These are phyloP conservation scores for Mycteria americana DNA, from an alignment of 2,797 vertebrate species.

Conservation along the genomic window DNA sequence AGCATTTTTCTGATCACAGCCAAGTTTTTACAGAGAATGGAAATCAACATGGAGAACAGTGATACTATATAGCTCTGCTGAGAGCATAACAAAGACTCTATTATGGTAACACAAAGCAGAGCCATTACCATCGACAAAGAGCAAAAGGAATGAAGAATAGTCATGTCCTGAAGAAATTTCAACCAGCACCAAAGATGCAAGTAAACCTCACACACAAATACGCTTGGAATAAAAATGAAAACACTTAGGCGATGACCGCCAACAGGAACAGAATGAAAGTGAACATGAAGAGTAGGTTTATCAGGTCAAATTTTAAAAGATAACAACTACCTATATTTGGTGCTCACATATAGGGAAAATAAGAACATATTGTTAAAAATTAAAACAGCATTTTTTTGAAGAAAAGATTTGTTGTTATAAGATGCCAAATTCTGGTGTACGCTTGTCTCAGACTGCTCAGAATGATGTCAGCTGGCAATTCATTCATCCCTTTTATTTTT, in stretches of 20 bases:
- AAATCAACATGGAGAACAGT: constrained; percentile 21
- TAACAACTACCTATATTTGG: neutral
- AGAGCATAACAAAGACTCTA: neutral
- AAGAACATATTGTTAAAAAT: neutral
- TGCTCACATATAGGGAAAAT: neutral
- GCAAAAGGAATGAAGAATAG: constrained; percentile 2
- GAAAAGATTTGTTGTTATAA: neutral
- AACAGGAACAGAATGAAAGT: neutral
- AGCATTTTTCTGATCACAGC: constrained; percentile 3
- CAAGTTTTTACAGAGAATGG: constrained; percentile 5
- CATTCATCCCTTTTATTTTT: neutral
- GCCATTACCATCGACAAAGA: constrained; percentile 8
- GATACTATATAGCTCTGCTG: constrained; percentile 2
- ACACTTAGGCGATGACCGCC: neutral
- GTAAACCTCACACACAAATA: neutral
- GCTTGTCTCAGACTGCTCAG: neutral
- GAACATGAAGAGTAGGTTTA: neutral
- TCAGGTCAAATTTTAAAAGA: neutral
- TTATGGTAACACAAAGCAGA: constrained; percentile 28
- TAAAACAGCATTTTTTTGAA: neutral
- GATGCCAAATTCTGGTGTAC: neutral
- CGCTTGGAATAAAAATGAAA: neutral
- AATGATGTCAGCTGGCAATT: neutral
- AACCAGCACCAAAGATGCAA: neutral
- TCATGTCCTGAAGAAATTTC: constrained; percentile 44